Base-by-base conservation (phyloP, 2,888 invertebrate species). In the Spatulosminthurus flaviceps region DNA sequence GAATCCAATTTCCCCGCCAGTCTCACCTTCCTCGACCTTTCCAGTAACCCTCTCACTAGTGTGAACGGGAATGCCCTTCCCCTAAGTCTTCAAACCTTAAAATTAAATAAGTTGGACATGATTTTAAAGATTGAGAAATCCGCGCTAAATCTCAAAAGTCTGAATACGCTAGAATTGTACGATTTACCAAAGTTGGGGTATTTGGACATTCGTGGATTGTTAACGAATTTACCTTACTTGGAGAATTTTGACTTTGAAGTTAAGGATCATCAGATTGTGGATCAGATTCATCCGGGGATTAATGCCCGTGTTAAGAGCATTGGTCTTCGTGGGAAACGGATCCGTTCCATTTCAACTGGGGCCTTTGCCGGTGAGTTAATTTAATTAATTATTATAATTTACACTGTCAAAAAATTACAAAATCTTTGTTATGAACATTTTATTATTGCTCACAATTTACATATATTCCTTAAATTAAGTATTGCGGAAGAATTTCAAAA, bases 241-340 rank as follows among this genome's bases (percentile, higher is more conserved):
- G 93, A 95, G 87, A 90, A 89, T 83, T 88, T 96, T 16, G 94
- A 95, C 82, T 91, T 96, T 76, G 96, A 96, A 89, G 92, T 95
- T 0, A 96, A 95, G 87, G 95, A 96, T 84, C 90, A 93, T 0
- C 76, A 76, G 64, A 85, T 85, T 66, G 92, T 93, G 70, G 95
- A 95, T 86, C 94, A 95, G 86, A 88, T 95, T 61, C 93, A 93
- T 85, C 91, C 94, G 0, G 84, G 84, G 21, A 77, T 85, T 9
- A 84, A 83, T 67, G 78, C 84, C 5, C 67, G 85, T 43, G 81
- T 83, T 7, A 82, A 83, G 42, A 77, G 79, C 22, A 84, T 85
- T 78, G 85, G 85, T 7, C 43, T 85, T 16, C 43, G 84, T 24
- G 85, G 85, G 4, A 71, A 81, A 26, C 24, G 84, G 34, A 83